Evolutionary conservation across 2,113 vertebrate genomes (phyloP).

Genomic region (Gopherus flavomarginatus): DNA sequence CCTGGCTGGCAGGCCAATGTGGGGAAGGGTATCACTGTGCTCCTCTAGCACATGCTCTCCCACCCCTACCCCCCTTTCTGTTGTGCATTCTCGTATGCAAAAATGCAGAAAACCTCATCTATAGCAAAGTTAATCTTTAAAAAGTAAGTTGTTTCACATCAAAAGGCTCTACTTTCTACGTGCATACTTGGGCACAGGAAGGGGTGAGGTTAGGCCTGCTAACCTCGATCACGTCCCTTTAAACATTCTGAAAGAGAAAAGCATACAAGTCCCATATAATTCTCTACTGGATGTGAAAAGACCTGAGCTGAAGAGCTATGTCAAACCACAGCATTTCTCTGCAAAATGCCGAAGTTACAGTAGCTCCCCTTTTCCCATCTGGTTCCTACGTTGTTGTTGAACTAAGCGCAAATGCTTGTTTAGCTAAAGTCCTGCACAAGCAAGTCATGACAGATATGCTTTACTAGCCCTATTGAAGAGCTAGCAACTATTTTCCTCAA

Average conservation of each 20-base stretch:
- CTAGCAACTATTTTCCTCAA: not conserved
- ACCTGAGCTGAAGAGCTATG: not conserved
- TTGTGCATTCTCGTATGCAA: rapidly evolving
- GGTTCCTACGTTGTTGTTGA: not conserved
- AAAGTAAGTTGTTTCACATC: not conserved
- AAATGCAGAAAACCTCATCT: not conserved
- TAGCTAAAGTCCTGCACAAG: not conserved
- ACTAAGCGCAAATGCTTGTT: not conserved
- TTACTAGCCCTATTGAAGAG: not conserved
- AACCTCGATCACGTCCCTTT: rapidly evolving
- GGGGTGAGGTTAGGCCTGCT: not conserved
- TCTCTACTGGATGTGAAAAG: not conserved
- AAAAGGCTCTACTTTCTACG: not conserved
- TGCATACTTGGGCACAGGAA: not conserved
- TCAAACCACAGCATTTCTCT: not conserved
- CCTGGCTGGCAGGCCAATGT: too few relatives aligned
- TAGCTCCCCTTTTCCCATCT: not conserved
- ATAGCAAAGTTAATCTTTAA: rapidly evolving
- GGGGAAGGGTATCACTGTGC: too few relatives aligned
- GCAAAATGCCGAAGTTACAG: not conserved
- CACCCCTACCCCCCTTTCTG: too few relatives aligned
- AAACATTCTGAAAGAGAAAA: not conserved
- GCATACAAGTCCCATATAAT: rapidly evolving
- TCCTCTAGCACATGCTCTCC: too few relatives aligned
- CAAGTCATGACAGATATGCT: not conserved